Conservation (phyloP, 2,888 invertebrate species). For the Carterocephalus palaemon region DNA sequence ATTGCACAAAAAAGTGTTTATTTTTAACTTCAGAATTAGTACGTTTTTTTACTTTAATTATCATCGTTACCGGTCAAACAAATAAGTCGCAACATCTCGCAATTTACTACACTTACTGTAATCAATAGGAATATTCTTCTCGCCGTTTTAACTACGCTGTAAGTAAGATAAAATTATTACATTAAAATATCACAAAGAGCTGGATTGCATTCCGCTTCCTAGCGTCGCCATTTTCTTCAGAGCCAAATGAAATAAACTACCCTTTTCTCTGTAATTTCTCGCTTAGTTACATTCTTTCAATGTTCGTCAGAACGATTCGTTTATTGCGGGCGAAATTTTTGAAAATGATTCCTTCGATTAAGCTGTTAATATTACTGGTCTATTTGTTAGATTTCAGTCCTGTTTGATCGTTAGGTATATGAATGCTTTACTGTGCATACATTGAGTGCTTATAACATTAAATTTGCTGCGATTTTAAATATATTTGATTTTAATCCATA, state of each 20-base stretch:
- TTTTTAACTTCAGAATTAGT: too few species aligned
- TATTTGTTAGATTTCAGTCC: too few species aligned
- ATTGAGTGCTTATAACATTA: too few species aligned
- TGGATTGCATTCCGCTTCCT: conserved; percentile 2
- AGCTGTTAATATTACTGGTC: too few species aligned
- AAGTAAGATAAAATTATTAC: not conserved
- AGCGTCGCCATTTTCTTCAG: conserved; percentile 5
- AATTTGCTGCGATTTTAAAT: too few species aligned
- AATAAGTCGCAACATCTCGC: too few species aligned
- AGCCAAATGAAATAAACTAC: conserved; percentile 12
- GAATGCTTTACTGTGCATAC: too few species aligned
- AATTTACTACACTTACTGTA: not conserved
- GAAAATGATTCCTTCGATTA: not conserved
- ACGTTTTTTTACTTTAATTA: too few species aligned
- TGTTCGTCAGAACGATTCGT: conserved; percentile 1
- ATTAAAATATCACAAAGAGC: conserved; percentile 2
- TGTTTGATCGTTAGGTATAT: too few species aligned
- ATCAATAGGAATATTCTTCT: not conserved
- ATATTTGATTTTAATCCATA: too few species aligned
- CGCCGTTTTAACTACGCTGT: not conserved
- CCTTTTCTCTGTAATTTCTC: conserved; percentile 8
- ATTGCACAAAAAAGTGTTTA: too few species aligned
- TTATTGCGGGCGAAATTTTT: not conserved
- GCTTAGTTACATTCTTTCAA: conserved; percentile 1
- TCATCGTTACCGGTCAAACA: too few species aligned